Evolutionary conservation across 2,797 vertebrate species (phyloP), one percentile per base, ranked within the genome.

Genomic region (Clarias laeviceps): DNA sequence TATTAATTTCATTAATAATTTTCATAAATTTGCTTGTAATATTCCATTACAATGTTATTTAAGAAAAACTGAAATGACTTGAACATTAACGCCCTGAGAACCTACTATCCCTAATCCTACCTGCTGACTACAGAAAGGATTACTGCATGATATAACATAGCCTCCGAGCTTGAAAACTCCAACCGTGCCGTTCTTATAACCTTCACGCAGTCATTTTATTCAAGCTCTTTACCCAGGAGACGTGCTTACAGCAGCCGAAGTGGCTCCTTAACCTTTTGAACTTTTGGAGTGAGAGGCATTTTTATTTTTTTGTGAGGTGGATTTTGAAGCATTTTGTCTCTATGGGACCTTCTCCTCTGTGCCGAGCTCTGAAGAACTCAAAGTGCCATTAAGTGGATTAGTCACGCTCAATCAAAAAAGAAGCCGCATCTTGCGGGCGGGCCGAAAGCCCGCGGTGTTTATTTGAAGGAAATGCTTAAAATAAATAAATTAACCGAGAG

Each of bases 401-500:
- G 85, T 83, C 59, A 64, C 85, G 82, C 87, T 88, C 88, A 77
- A 80, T 86, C 85, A 85, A 86, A 88, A 85, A 85, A 80, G 57
- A 74, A 82, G 57, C 82, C 18, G 78, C 68, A 84, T 84, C 88
- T 82, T 79, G 83, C 86, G n/a, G 80, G 84, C 69, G 29, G 86
- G 84, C 88, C 74, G 78, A 82, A 82, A 82, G 80, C 80, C 76
- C 34, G 24, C 66, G 83, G 82, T 87, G 82, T 80, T 86, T 80
- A 84, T 87, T 90, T 83, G 84, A 73, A 81, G 79, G 82, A 87
- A 84, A 77, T 83, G 62, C 78, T 80, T 80, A 90, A 50, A 90
- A 90, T 90, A 89, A 91, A 91, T 90, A 89, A 82, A 88, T 90
- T 80, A 90, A 74, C 34, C 80, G 29, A 45, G 57, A 82, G 70